Evolutionary conservation across 2,888 invertebrate genomes (phyloP), one percentile per base, ranked within the genome.

Genomic region (Parnassius smintheus): DNA sequence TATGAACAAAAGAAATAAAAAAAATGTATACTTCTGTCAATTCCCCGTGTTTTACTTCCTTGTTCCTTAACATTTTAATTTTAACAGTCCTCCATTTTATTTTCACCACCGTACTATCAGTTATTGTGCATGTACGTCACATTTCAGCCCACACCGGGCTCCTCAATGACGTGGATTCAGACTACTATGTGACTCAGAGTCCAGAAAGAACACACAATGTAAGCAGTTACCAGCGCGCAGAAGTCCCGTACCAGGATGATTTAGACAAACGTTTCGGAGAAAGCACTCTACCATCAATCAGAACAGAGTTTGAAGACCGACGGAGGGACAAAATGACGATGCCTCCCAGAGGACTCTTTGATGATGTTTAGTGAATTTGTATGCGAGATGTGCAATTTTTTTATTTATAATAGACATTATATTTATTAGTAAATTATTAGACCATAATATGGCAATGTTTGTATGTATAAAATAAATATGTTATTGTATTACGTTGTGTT

Each of bases 301-400:
- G 88, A 70, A 74, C 79, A 0, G 86, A 88, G 52, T 77, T 73
- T 46, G 73, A 75, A 13, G 82, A 84, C 1, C 77, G 86, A 0
- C 74, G 86, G 25, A 72, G 85, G 51, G 83, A 83, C 58, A 93
- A 94, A 68, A 92, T 94, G 72, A 95, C 94, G 1, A 93, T 94
- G 65, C 95, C 96, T 0, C 96, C 96, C 0, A 92, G 95, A 69
- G 96, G 96, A 10, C 92, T 97, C 65, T 97, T 97, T 72, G 97
- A 97, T 78, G 97, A 97, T 81, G 96, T 97, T 65, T 97, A 85
- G 70, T 63, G 50, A 56, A 55, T 45, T 35, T 25, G 9, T 46
- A 59, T 44, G 49, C 62, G 62, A 56, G 60, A 61, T 61, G 50
- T 55, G 41, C 57, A 55, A 18, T 45, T 61, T 64, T 61, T 59